A percentile compares a stretch with the other conserved stretches of the same genome.
These are phyloP conservation scores for Galleria mellonella DNA, from an alignment of 1,140 invertebrate genomes.

Conservation along the genomic window DNA sequence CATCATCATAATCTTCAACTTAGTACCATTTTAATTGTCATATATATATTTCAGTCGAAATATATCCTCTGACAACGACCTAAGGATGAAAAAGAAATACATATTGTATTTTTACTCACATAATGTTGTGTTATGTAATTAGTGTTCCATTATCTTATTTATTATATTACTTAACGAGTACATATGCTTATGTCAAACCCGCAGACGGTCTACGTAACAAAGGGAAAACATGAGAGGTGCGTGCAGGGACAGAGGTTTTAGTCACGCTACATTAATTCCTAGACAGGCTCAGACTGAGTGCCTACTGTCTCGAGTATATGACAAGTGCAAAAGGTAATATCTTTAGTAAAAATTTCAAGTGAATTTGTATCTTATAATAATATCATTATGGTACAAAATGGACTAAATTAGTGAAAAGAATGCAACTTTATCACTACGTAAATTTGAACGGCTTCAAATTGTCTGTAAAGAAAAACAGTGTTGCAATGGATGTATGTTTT, in stretches of 20 bases:
- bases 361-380: constrained; percentile 5
- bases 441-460: constrained; percentile 25
- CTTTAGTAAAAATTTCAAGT: background rate
- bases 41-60: no score
- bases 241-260: constrained; percentile 39
- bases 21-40: no score
- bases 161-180: no score
- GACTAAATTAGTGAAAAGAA: background rate
- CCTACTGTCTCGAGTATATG: constrained; percentile 51
- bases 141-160: no score
- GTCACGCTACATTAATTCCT: constrained; percentile 56
- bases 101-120: no score
- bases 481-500: constrained; percentile 12
- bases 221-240: constrained; percentile 40
- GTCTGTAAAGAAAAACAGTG: constrained; percentile 14
- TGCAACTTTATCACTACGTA: constrained; percentile 17
- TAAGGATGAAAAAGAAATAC: no score
- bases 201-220: constrained; percentile 28
- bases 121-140: no score
- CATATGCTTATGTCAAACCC: background rate
- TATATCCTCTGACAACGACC: no score
- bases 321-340: constrained; percentile 15
- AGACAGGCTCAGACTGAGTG: constrained; percentile 37
- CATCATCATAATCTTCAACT: no score
- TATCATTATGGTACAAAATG: no score